Evolutionary conservation across 2,888 invertebrate genomes (phyloP).

Genomic region (Eristalis pertinax): DNA sequence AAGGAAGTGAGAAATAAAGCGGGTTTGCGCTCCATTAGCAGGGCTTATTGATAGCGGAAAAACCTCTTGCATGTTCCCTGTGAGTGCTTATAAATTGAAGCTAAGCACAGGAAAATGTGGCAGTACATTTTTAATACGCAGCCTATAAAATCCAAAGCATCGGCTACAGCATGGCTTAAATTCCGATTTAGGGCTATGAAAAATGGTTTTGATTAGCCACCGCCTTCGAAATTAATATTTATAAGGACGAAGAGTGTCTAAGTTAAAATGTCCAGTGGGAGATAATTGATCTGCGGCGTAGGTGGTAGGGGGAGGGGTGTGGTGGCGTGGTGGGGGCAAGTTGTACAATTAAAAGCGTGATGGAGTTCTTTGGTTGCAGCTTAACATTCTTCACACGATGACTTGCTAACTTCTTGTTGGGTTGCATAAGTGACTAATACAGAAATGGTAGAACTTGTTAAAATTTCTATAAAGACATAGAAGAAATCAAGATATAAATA

Average conservation of each 20-base stretch:
- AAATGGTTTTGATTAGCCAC: slow-evolving; percentile 17
- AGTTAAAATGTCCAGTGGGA: not conserved
- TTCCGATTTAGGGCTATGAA: not conserved
- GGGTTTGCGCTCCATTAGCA: slow-evolving; percentile 39
- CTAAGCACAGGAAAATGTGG: slow-evolving; percentile 27
- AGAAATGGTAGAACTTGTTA: too few species aligned
- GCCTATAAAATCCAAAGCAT: slow-evolving; percentile 24
- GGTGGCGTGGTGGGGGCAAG: too few species aligned
- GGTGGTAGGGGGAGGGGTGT: too few species aligned
- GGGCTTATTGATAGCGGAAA: slow-evolving; percentile 31
- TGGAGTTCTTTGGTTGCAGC: too few species aligned
- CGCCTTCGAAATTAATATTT: slow-evolving; percentile 1
- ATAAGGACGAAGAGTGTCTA: not conserved
- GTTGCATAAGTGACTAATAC: too few species aligned
- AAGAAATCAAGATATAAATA: too few species aligned
- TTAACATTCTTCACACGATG: too few species aligned
- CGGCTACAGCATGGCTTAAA: not conserved
- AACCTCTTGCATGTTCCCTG: slow-evolving; percentile 34
- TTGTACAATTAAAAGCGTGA: too few species aligned
- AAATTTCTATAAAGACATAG: too few species aligned
- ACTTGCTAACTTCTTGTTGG: not conserved
- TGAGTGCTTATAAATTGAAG: slow-evolving; percentile 30
- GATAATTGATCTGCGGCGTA: too few species aligned
- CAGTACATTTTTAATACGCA: slow-evolving; percentile 38
- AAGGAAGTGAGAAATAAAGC: not conserved